These are phyloP conservation scores for Xestia c-nigrum DNA, from an alignment of 2,888 invertebrate species.

Conservation along the genomic window DNA sequence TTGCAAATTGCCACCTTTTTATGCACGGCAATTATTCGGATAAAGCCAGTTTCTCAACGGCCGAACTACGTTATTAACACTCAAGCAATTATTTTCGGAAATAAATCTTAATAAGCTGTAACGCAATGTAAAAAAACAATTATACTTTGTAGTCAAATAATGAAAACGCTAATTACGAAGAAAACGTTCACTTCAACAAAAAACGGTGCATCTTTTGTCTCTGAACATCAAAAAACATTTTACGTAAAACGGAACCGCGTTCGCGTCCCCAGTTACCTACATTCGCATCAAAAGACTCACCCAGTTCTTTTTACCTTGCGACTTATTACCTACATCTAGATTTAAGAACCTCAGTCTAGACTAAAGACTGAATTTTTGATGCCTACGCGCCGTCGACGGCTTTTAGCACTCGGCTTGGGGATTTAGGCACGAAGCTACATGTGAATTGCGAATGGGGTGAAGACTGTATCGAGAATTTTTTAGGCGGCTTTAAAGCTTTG, in stretches of 20 bases:
- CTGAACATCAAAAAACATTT: conserved; percentile 23
- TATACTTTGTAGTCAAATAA: background rate
- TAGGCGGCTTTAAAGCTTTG: conserved; percentile 24
- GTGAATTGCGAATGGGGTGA: conserved; percentile 65
- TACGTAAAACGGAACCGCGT: conserved; percentile 22
- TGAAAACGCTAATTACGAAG: conserved; percentile 18
- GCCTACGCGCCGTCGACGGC: conserved; percentile 69
- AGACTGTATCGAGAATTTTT: conserved; percentile 46
- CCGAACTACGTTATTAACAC: conserved; percentile 11
- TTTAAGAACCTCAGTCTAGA: conserved; percentile 69
- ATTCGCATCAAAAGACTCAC: conserved; percentile 74
- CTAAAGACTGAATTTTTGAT: conserved; percentile 79
- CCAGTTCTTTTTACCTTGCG: conserved; percentile 75
- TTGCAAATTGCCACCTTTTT: conserved; percentile 55
- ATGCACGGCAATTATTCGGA: conserved; percentile 56
- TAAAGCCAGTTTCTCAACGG: conserved; percentile 52
- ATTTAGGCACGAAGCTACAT: conserved; percentile 60
- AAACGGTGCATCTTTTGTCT: conserved; percentile 10
- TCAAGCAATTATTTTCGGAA: conserved; percentile 28
- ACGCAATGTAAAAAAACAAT: conserved; percentile 11
- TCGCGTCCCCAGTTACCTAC: conserved; percentile 75
- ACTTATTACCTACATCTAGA: conserved; percentile 76
- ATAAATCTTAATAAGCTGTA: conserved; percentile 36
- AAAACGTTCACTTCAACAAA: conserved; percentile 27
- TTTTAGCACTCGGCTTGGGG: conserved; percentile 72